A percentile compares a stretch with the other conserved stretches of the same genome.
Evolutionary conservation across 2,113 vertebrate genomes (phyloP).

Genomic region (Toxostoma redivivum): DNA sequence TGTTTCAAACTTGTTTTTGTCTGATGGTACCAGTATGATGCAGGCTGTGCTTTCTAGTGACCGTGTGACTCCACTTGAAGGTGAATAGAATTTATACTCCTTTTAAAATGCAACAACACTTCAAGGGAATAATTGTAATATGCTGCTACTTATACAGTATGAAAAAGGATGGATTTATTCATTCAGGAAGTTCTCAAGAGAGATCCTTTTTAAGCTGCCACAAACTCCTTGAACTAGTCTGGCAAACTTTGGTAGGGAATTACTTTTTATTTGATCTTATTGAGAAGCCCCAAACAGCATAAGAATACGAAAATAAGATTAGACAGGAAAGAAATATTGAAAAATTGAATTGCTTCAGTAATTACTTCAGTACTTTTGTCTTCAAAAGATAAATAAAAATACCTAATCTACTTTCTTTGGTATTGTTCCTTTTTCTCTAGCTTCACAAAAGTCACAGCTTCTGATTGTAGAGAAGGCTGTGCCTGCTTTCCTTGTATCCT

Average conservation of each 20-base stretch:
- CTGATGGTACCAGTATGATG: neutral
- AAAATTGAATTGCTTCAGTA: neutral
- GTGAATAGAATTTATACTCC: neutral
- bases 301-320: conserved; percentile 13
- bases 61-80: neutral
- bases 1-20: neutral
- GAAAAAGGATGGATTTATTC: neutral
- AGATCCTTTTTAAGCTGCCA: neutral
- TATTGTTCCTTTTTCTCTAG: neutral
- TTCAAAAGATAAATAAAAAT: neutral
- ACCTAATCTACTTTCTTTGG: neutral
- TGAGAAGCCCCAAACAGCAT: neutral
- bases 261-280: neutral
- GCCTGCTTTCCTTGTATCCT: neutral
- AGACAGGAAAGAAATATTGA: neutral
- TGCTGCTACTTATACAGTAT: neutral
- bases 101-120: neutral
- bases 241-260: neutral
- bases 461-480: neutral
- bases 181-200: neutral
- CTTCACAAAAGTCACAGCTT: neutral
- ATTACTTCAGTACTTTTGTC: neutral
- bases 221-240: neutral
- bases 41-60: neutral
- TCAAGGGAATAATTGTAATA: neutral